Base-by-base conservation (phyloP, 2,113 vertebrate species). In the Naja naja region DNA sequence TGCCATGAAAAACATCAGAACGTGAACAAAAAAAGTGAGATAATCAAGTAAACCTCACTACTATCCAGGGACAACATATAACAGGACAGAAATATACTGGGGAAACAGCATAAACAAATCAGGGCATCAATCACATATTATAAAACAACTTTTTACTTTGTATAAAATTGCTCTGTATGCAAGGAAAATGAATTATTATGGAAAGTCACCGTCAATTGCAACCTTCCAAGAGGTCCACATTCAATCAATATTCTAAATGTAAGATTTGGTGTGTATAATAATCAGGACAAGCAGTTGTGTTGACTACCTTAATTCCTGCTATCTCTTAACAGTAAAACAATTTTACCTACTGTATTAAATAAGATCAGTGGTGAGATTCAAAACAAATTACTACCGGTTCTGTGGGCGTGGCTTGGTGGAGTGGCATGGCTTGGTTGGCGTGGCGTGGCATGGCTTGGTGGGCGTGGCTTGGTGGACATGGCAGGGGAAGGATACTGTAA, bases 1-100 rank as follows among this genome's bases (percentile, higher is more conserved):
- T 69, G 88, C 54, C 94, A 93, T 88, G 94, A 95, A 97, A 2
- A 55, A 25, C 69, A 11, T 54, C 90, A 54, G 22, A 54, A 85
- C 34, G 2, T 55, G 49, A 55, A 45, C 16, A 47, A 23, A 91
- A 88, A 25, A 30, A n/a, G 30, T n/a, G 54, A 25, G 18, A 58
- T 45, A 30, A 34, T 89, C 34, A 55, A 81, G 23, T 3, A 88
- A n/a, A n/a, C 43, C 30, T 43, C 34, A 34, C 12, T 27, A 87
- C 0, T 27, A 91, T 27, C 30, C 7, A 53, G n/a, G 39, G 39
- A 81, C 52, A 22, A 49, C 54, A 43, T 16, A 45, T 30, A 54
- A n/a, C 34, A 92, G 3, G 23, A 23, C 25, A 58, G 53, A 14
- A 52, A 49, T 88, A 53, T 52, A 39, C 20, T 5, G 12, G 34